Conservation (phyloP, 2,888 invertebrate genomes). For the Megastigmus dorsalis region DNA sequence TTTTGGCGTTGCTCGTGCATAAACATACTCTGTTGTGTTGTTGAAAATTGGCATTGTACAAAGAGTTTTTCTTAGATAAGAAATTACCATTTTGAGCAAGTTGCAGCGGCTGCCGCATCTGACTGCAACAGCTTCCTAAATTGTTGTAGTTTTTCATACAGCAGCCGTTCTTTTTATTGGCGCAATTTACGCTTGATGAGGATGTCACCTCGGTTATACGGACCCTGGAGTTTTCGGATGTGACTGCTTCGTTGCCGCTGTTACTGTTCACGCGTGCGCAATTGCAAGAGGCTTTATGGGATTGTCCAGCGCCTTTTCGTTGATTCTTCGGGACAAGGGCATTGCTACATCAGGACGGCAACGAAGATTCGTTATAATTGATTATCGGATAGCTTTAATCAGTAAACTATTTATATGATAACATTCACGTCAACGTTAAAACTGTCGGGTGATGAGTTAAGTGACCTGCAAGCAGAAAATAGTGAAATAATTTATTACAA, state of each 20-base stretch:
- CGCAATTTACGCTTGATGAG: too few relatives aligned
- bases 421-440: slow-evolving; percentile 71
- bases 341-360: slow-evolving; percentile 37
- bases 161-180: neutral
- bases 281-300: neutral
- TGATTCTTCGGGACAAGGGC: neutral
- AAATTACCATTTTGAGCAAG: neutral
- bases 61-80: too few relatives aligned
- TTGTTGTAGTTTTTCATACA: neutral
- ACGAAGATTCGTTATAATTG: slow-evolving; percentile 17
- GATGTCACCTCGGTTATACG: neutral
- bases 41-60: too few relatives aligned
- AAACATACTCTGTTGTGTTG: slow-evolving; percentile 6
- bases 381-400: neutral
- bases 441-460: slow-evolving; percentile 71
- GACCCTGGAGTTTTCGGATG: neutral
- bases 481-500: neutral
- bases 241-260: neutral
- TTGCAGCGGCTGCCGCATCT: too few relatives aligned
- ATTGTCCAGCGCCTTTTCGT: neutral
- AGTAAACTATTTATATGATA: slow-evolving; percentile 63
- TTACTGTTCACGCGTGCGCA: neutral
- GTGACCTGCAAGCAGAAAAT: slow-evolving; percentile 68
- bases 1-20: neutral
- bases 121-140: too few relatives aligned